Evolutionary conservation across 2,113 vertebrate genomes (phyloP).

Genomic region (Odocoileus virginianus): DNA sequence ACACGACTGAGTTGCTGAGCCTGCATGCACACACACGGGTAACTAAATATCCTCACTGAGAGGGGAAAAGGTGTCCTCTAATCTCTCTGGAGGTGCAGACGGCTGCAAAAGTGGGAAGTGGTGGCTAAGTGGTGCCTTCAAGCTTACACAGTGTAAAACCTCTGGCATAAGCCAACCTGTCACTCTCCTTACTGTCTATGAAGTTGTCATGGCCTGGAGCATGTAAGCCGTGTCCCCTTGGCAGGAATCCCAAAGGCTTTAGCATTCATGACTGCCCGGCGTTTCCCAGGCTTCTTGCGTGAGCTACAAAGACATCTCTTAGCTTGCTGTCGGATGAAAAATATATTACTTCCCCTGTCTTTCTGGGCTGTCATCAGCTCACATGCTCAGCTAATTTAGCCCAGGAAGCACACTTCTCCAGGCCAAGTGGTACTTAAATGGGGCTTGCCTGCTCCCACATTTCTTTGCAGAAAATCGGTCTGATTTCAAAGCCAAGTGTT

Average conservation of each 20-base stretch:
- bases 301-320: constrained; percentile 57
- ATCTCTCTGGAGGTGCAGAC: background rate
- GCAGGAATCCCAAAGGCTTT: constrained; percentile 59
- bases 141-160: constrained; percentile 39
- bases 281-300: constrained; percentile 31
- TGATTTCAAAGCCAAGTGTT: constrained; percentile 60
- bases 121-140: constrained; percentile 9
- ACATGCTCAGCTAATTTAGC: constrained; percentile 45
- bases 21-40: background rate
- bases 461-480: constrained; percentile 36
- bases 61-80: background rate
- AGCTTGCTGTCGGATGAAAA: constrained; percentile 43
- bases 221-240: constrained; percentile 41
- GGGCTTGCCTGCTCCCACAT: background rate
- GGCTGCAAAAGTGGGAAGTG: background rate
- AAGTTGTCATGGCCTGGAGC: constrained; percentile 56
- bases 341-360: constrained; percentile 56
- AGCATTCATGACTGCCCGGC: constrained; percentile 38
- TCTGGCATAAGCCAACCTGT: background rate
- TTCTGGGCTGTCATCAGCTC: constrained; percentile 33
- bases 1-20: background rate
- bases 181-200: constrained; percentile 42
- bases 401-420: background rate
- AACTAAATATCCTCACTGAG: background rate
- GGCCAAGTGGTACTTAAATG: background rate